Conservation (phyloP, 37 sponge, comb jelly and placozoan species). For the Haliclona indistincta region DNA sequence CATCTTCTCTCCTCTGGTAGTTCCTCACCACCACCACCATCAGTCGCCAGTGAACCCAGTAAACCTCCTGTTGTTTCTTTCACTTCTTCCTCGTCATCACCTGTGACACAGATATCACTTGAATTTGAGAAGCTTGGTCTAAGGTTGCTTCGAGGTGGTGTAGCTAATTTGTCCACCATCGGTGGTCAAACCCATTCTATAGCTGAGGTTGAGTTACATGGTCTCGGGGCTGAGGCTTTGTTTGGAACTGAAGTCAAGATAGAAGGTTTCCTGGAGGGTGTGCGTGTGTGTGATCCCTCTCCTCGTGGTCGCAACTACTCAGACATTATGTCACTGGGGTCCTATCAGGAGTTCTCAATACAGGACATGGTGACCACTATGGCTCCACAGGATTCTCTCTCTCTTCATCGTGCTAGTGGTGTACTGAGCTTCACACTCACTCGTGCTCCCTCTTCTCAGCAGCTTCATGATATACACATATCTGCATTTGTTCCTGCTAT, state of each 20-base stretch:
- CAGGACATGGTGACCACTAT: slow-evolving; percentile 10
- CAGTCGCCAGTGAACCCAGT: background rate
- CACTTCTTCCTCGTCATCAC: background rate
- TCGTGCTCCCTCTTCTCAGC: background rate
- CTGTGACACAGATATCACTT: slow-evolving; percentile 21
- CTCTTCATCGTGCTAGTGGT: background rate
- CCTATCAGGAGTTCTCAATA: background rate
- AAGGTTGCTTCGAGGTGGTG: slow-evolving; percentile 34
- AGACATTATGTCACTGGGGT: slow-evolving; percentile 50
- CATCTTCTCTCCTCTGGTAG: background rate
- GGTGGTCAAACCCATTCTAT: too few relatives aligned
- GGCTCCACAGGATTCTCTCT: background rate
- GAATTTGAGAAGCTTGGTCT: slow-evolving; percentile 45
- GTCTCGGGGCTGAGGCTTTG: slow-evolving; percentile 26
- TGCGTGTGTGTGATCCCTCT: slow-evolving; percentile 57
- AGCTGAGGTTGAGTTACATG: too few relatives aligned
- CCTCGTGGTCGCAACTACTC: slow-evolving; percentile 40
- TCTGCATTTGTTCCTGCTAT: slow-evolving; percentile 68
- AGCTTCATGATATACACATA: slow-evolving; percentile 34
- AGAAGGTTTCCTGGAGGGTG: slow-evolving; percentile 45
- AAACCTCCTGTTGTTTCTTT: background rate
- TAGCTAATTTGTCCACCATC: too few relatives aligned
- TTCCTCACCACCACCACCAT: background rate
- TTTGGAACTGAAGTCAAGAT: slow-evolving; percentile 30
- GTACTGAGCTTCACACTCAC: background rate